These are phyloP conservation scores for Phyto melanocephala DNA, from an alignment of 2,888 invertebrate genomes.

Conservation along the genomic window DNA sequence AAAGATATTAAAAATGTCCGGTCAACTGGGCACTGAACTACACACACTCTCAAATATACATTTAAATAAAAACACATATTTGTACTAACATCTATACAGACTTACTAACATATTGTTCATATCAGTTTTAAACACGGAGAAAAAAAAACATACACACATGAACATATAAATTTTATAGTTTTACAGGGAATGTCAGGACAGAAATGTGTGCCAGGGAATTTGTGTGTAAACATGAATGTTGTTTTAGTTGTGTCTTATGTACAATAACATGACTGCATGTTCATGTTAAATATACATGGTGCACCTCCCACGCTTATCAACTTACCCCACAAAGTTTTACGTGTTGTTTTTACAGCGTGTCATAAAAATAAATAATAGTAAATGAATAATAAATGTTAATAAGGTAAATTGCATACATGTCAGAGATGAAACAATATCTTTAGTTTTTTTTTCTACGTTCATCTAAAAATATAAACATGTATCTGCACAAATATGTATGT, in stretches of 20 bases:
- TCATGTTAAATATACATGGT: not conserved
- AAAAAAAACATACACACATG: not conserved
- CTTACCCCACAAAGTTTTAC: not conserved
- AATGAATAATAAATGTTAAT: conserved; percentile 76
- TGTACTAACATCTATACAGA: not conserved
- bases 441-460: not conserved
- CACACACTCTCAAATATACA: not conserved
- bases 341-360: conserved; percentile 50
- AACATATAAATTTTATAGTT: conserved; percentile 27
- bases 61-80: not conserved
- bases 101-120: conserved; percentile 9
- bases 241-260: not conserved
- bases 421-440: conserved; percentile 24
- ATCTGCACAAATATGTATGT: no score
- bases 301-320: not conserved
- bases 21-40: conserved; percentile 43
- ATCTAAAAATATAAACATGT: not conserved
- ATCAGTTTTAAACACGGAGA: conserved; percentile 22
- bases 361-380: conserved; percentile 52
- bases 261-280: not conserved
- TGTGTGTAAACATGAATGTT: not conserved
- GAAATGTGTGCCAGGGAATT: conserved; percentile 19
- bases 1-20: conserved; percentile 58
- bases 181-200: not conserved
- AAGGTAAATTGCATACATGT: conserved; percentile 70